Evolutionary conservation across 2,797 vertebrate genomes (phyloP), one percentile per base, ranked within the genome.

Genomic region (Pantherophis vulpinus): DNA sequence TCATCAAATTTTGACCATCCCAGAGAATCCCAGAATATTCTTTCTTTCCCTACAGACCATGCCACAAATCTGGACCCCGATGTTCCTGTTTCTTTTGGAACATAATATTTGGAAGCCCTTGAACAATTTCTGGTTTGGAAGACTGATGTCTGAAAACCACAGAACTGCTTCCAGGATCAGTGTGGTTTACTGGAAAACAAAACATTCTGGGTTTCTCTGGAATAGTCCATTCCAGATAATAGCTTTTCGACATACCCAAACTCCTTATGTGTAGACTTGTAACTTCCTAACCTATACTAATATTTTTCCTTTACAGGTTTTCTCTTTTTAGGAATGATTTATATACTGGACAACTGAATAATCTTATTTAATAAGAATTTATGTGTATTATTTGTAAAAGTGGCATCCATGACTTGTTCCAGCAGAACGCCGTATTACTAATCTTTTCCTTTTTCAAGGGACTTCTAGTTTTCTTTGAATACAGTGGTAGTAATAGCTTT

Each of bases 401-500:
- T 1, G 91, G 16, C 87, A 91, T 47, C 95, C 66, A n/a, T 89
- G 79, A 90, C 94, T 8, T 18, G 51, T 92, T 86, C 92, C 93
- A 94, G 92, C 63, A 3, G 51, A 91, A 94, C 74, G 13, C 92
- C 93, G 70, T 79, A 95, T 95, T 97, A 97, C 97, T 93, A 90
- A 92, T 60, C 42, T 11, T 37, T 95, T 70, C 91, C 95, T 63
- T 63, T 97, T 97, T 96, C 91, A 97, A 98, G 98, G 97, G 94
- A 95, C 96, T 92, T 86, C 89, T 91, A 91, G 63, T 60, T 97
- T 95, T 96, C 95, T 95, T 93, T 97, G 97, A 97, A 63, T 63
- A 63, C 60, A 63, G 97, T 97, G 97, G 94, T 98, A 97, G 97
- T 96, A 95, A 96, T 97, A 97, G 97, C 93, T 90, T 29, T 94